Conservation (phyloP, 2,797 vertebrate species). For the Rhynchonycteris naso region DNA sequence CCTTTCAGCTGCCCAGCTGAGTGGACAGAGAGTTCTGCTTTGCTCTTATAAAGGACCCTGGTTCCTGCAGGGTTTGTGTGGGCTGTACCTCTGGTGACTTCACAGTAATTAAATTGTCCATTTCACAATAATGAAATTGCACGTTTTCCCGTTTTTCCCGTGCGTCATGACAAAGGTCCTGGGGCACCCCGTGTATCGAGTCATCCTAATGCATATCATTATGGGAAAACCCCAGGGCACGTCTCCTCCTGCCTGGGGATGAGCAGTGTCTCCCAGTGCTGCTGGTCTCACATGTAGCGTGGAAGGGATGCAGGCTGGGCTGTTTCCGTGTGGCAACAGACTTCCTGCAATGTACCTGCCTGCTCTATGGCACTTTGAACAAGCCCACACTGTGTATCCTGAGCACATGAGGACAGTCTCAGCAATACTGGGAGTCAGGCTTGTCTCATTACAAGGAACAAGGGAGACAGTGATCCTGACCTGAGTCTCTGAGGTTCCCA, state of each 20-base stretch:
- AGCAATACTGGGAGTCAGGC: neutral
- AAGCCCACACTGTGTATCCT: neutral
- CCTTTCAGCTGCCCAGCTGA: too few species aligned
- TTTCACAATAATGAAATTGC: too few species aligned
- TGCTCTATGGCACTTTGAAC: fast-evolving
- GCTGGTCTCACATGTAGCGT: neutral
- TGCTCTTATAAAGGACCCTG: neutral
- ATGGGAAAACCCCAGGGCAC: neutral
- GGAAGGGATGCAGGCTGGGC: fast-evolving
- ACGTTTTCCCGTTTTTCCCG: too few species aligned
- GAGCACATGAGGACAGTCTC: neutral
- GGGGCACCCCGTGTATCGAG: neutral
- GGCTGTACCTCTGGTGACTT: neutral
- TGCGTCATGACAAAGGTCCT: neutral
- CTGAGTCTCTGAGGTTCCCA: fast-evolving
- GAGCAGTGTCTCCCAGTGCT: too few species aligned
- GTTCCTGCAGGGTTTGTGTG: neutral
- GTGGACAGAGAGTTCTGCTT: neutral
- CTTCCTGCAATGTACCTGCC: fast-evolving
- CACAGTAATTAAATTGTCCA: neutral
- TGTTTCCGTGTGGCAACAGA: too few species aligned
- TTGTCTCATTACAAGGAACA: neutral
- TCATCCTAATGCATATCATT: neutral
- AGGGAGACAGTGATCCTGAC: fast-evolving
- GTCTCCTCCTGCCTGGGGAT: neutral